phyloP scores from a whole-genome alignment of 2,797 vertebrate genomes.

The Cirrhinus molitorella region DNA sequence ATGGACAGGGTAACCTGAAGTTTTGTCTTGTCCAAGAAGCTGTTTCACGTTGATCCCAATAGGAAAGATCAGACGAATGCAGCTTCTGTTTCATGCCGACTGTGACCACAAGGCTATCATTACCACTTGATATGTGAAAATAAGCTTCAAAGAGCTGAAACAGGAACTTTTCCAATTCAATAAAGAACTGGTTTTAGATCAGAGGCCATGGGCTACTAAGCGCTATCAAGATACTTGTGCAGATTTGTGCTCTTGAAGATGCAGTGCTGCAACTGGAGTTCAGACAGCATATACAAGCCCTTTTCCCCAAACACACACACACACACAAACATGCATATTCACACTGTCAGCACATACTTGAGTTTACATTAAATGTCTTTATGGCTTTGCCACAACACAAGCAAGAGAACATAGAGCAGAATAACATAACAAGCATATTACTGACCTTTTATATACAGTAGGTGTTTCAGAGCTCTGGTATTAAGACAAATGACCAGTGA shows the following conservation, averaged over 20 bases:
- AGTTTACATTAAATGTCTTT: background rate
- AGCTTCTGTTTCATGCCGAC: background rate
- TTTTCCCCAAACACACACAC: constrained; percentile 29
- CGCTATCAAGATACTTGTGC: background rate
- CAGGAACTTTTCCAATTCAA: background rate
- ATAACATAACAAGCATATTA: background rate
- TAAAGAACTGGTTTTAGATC: background rate
- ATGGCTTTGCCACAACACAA: background rate
- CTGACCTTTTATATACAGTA: background rate
- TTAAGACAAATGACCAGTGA: background rate
- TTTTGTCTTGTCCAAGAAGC: background rate
- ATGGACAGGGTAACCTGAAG: background rate
- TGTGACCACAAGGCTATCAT: background rate
- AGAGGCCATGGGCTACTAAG: background rate
- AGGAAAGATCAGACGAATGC: background rate
- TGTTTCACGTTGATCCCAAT: background rate
- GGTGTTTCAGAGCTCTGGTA: background rate
- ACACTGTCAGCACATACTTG: background rate
- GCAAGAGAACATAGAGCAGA: background rate
- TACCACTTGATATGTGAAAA: background rate
- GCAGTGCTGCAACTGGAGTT: background rate
- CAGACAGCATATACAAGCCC: background rate
- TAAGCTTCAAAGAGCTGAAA: background rate
- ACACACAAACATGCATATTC: constrained; percentile 1
- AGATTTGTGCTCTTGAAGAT: background rate